phyloP scores from a whole-genome alignment of 2,888 invertebrate genomes.

The Sinohyriopsis cumingii region DNA sequence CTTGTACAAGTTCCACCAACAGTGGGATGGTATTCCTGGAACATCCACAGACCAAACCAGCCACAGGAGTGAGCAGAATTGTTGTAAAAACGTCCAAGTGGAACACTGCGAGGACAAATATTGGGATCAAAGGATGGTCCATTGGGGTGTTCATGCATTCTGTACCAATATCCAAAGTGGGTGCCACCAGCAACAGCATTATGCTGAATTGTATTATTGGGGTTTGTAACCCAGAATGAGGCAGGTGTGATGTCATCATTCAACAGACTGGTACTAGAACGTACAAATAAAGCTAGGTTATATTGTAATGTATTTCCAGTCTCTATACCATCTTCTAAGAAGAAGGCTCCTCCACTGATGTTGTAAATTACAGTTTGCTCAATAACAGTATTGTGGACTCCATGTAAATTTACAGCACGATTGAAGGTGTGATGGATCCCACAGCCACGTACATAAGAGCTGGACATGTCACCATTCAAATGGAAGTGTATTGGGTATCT shows the following conservation, averaged over 20 bases:
- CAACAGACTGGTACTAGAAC: slow-evolving; percentile 58
- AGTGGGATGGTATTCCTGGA: slow-evolving; percentile 53
- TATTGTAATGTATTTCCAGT: slow-evolving; percentile 60
- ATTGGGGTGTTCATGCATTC: slow-evolving; percentile 63
- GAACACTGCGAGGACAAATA: slow-evolving; percentile 58
- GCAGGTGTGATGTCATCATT: slow-evolving; percentile 70
- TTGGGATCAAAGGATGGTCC: slow-evolving; percentile 60
- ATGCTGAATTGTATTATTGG: slow-evolving; percentile 62
- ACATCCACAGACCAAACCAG: slow-evolving; percentile 70
- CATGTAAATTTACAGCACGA: slow-evolving; percentile 68
- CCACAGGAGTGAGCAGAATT: slow-evolving; percentile 68
- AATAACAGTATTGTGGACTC: slow-evolving; percentile 57
- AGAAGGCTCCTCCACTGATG: slow-evolving; percentile 68
- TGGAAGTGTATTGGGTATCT: slow-evolving; percentile 70
- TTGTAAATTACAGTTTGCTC: slow-evolving; percentile 62
- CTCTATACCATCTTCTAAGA: slow-evolving; percentile 69
- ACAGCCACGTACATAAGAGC: slow-evolving; percentile 61
- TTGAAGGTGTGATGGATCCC: slow-evolving; percentile 65
- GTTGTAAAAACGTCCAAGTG: slow-evolving; percentile 59
- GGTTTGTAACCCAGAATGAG: slow-evolving; percentile 67
- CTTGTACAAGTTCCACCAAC: slow-evolving; percentile 34
- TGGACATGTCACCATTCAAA: slow-evolving; percentile 61
- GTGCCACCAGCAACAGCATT: slow-evolving; percentile 68
- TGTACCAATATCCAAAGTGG: slow-evolving; percentile 69
- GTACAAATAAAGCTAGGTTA: slow-evolving; percentile 65